Evolutionary conservation across 2,888 invertebrate genomes (phyloP).

Genomic region (Catocala fraxini): DNA sequence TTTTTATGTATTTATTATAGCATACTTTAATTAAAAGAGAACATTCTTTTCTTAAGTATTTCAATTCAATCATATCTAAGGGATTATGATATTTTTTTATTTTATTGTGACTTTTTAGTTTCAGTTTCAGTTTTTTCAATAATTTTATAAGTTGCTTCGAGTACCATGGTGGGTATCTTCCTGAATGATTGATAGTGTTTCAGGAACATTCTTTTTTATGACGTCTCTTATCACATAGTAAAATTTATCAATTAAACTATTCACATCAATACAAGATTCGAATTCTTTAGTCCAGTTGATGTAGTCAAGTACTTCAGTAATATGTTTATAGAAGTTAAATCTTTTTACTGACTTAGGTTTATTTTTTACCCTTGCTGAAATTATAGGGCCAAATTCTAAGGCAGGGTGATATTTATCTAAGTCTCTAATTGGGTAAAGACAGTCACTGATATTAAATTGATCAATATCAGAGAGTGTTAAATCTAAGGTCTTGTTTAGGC

Average conservation of each 20-base stretch:
- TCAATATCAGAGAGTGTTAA: conserved; percentile 9
- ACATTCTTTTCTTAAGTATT: conserved; percentile 7
- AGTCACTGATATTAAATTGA: background rate
- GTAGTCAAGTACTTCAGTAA: background rate
- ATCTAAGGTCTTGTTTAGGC: conserved; percentile 9
- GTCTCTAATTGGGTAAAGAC: conserved; percentile 3
- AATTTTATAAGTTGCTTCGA: conserved; percentile 3
- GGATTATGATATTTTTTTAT: conserved; percentile 8
- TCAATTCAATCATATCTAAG: background rate
- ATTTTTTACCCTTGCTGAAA: background rate
- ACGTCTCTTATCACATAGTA: conserved; percentile 6
- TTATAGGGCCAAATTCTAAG: conserved; percentile 1
- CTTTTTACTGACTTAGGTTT: background rate
- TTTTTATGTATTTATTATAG: background rate
- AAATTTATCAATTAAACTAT: conserved; percentile 5
- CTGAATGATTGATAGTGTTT: background rate
- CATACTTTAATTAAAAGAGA: background rate
- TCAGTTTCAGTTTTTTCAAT: conserved; percentile 3
- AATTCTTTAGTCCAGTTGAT: conserved; percentile 11
- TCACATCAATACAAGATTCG: conserved; percentile 4
- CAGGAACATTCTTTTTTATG: conserved; percentile 8
- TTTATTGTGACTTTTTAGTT: conserved; percentile 1
- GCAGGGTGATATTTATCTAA: conserved; percentile 12
- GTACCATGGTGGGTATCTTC: conserved; percentile 15
- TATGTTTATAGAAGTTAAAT: conserved; percentile 7